Evolutionary conservation across 2,797 vertebrate species (phyloP), one percentile per base, ranked within the genome.

Genomic region (Kryptopterus vitreolus): DNA sequence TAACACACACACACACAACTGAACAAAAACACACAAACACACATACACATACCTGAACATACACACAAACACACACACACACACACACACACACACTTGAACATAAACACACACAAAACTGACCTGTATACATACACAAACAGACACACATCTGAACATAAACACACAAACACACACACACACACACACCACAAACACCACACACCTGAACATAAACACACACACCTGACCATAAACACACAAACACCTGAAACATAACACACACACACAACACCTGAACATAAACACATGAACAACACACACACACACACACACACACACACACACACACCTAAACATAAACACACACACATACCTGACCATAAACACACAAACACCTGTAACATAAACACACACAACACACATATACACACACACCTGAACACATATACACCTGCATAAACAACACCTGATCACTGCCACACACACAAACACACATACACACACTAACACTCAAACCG

Each of bases 71-170:
- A n/a, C n/a, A n/a, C n/a, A n/a, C n/a, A n/a, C n/a, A n/a, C n/a
- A n/a, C n/a, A 71, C 46, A 74, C 26, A 74, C 69, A 69, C 55
- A 76, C 58, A 71, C 62, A 75, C 62, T 12, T 26, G 50, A 24
- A 63, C 22, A 52, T 18, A 52, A 26, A 29, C 11, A 48, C 43
- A 76, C 59, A 13, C 20, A n/a, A n/a, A n/a, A n/a, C n/a, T n/a
- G n/a, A n/a, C n/a, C n/a, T n/a, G n/a, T n/a, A n/a, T n/a, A n/a
- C n/a, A n/a, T n/a, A n/a, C n/a, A n/a, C n/a, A n/a, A n/a, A n/a
- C 38, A 38, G n/a, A 78, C 61, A 73, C 71, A 66, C n/a, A 33
- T 13, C 9, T n/a, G 22, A n/a, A 38, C 57, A 53, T 31, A 58
- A 48, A 31, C 8, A 46, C 18, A 15, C 12, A 65, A 18, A 53